Conservation (phyloP, 2,888 invertebrate species). For the Napeogenes sylphis region DNA sequence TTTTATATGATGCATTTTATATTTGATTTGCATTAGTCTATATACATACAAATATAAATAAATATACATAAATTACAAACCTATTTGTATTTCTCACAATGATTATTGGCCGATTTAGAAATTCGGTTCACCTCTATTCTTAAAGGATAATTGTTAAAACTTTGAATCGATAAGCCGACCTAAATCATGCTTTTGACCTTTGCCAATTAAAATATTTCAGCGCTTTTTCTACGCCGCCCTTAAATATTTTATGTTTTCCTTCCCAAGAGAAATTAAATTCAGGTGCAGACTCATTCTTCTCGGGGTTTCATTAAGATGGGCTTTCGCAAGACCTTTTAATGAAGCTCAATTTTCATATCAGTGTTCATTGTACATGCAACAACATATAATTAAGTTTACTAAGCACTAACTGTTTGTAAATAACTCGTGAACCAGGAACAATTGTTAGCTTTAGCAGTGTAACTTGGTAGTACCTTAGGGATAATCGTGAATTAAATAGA, state of each 20-base stretch:
- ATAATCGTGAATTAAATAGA: slow-evolving; percentile 22
- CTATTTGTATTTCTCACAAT: background rate
- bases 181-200: slow-evolving; percentile 37
- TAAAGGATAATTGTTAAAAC: slow-evolving; percentile 28
- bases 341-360: too few relatives aligned
- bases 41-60: too few relatives aligned
- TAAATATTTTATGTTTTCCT: slow-evolving; percentile 60
- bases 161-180: slow-evolving; percentile 35
- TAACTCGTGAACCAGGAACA: background rate
- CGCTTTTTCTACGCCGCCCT: slow-evolving; percentile 51
- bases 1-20: background rate
- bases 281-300: slow-evolving; percentile 51
- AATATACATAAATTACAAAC: too few relatives aligned
- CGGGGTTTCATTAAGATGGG: slow-evolving; percentile 31
- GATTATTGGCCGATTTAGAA: slow-evolving; percentile 13
- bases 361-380: too few relatives aligned
- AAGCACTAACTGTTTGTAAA: too few relatives aligned
- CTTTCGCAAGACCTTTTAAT: slow-evolving; percentile 29
- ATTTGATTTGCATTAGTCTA: background rate
- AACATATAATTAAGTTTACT: too few relatives aligned
- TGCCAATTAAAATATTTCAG: slow-evolving; percentile 56
- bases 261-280: slow-evolving; percentile 59
- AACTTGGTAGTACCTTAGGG: slow-evolving; percentile 18
- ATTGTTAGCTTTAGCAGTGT: slow-evolving; percentile 18
- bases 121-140: slow-evolving; percentile 20